phyloP scores from a whole-genome alignment of 2,797 vertebrate genomes.

The Acanthis flammea region DNA sequence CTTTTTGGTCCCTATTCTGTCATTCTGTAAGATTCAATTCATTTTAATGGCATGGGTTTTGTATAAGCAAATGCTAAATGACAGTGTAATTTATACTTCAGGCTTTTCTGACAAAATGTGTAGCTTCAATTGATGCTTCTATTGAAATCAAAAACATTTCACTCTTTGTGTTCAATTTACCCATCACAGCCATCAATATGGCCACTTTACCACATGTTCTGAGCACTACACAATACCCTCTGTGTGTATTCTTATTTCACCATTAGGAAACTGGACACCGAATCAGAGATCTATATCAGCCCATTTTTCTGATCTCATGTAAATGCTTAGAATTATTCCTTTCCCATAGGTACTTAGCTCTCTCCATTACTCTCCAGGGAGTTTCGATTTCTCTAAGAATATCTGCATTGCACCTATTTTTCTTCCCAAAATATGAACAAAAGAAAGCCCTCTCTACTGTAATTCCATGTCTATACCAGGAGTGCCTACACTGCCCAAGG shows the following conservation, averaged over 20 bases:
- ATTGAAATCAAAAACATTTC: background rate
- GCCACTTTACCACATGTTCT: background rate
- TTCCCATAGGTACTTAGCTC: background rate
- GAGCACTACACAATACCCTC: background rate
- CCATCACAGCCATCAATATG: background rate
- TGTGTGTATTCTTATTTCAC: background rate
- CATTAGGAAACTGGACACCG: background rate
- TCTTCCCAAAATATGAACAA: background rate
- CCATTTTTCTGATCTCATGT: background rate
- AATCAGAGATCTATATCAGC: background rate
- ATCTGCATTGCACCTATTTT: background rate
- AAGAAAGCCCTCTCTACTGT: background rate
- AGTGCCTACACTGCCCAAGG: background rate
- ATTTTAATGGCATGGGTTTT: background rate
- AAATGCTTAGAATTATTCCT: background rate
- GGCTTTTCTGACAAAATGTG: constrained; percentile 8
- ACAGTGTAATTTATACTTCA: constrained; percentile 26
- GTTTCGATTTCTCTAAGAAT: background rate
- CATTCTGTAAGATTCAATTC: background rate
- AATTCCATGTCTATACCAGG: background rate
- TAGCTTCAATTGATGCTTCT: background rate
- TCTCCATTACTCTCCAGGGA: background rate
- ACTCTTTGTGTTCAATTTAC: background rate
- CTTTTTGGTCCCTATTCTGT: background rate
- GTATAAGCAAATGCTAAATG: background rate